Evolutionary conservation across 92 coral and sea anemone species (phyloP), one percentile per base, ranked within the genome.

Genomic region (Ricordea florida): DNA sequence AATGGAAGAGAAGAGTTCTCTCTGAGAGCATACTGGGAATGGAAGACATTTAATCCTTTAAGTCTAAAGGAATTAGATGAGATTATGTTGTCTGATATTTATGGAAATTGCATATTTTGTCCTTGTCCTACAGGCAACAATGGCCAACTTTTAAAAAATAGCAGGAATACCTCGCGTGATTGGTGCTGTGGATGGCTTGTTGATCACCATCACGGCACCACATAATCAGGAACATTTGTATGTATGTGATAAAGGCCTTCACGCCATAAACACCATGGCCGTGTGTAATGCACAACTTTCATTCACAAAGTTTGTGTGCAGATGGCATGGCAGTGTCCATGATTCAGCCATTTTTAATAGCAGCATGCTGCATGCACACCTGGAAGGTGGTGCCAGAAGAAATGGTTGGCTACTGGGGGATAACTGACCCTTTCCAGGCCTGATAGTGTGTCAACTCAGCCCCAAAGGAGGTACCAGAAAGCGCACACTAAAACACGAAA

Each of bases 351-450:
- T 56, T 7, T 64, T 15, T 11, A 41, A 27, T 8, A 3, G 11
- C 41, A 65, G 73, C 57, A 65, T 44, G 57, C 57, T 45, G 1
- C 57, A 45, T 10, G 42, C 10, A 20, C 73, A 65, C 74, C 45
- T 47, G 22, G 44, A 67, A 67, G 61, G 30, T 25, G 61, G 33
- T 15, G 60, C 58, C 15, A 59, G 59, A 36, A 14, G 37, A 41
- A 35, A 47, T 46, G 74, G 74, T 31, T 67, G 74, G 74, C 74
- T 46, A 9, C 46, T 47, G 20, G 73, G 73, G 42, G 58, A 44
- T 26, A 22, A 22, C 1, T 64, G 72, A 66, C 74, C 47, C 74
- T 58, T 7, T 45, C 47, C 34, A 46, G 59, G 60, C 74, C 74
- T 21, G 58, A 46, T 15, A 31, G 33, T 48, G 74, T 67, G 14